A percentile compares a stretch with the other conserved stretches of the same genome.
phyloP scores from a whole-genome alignment of 2,888 invertebrate genomes.

The Dasysyrphus tricinctus region DNA sequence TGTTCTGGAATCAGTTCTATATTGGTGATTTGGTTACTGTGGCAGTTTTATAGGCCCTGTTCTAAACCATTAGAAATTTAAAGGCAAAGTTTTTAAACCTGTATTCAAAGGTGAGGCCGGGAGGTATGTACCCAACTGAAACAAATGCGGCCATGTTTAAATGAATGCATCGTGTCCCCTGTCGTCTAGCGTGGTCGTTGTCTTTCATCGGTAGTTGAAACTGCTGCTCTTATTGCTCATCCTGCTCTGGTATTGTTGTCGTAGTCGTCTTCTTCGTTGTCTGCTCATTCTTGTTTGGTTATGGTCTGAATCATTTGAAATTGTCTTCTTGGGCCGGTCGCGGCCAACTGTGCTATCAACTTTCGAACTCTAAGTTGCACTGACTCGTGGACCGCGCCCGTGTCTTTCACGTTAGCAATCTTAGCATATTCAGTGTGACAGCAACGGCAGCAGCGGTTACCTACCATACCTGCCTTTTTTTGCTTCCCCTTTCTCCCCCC shows the following conservation, averaged over 20 bases:
- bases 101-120: not conserved
- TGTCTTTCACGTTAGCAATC: constrained; percentile 76
- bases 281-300: constrained; percentile 73
- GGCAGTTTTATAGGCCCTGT: no score
- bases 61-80: no score
- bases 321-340: constrained; percentile 61
- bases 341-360: constrained; percentile 73
- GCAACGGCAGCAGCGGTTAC: constrained; percentile 50
- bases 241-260: constrained; percentile 76
- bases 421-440: constrained; percentile 74
- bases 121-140: not conserved
- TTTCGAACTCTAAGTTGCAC: constrained; percentile 71
- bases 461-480: constrained; percentile 70
- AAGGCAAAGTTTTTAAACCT: no score
- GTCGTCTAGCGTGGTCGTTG: constrained; percentile 35
- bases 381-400: constrained; percentile 57
- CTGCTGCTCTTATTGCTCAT: constrained; percentile 52
- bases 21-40: no score
- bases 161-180: constrained; percentile 68
- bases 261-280: constrained; percentile 51
- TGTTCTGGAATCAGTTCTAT: no score
- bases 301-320: constrained; percentile 75
- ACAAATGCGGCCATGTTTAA: constrained; percentile 1
- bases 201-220: constrained; percentile 41
- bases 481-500: constrained; percentile 14